Percentiles rank a stretch among this genome's conserved stretches.
Evolutionary conservation across 2,797 vertebrate species (phyloP).

Genomic region (Acridotheres tristis): DNA sequence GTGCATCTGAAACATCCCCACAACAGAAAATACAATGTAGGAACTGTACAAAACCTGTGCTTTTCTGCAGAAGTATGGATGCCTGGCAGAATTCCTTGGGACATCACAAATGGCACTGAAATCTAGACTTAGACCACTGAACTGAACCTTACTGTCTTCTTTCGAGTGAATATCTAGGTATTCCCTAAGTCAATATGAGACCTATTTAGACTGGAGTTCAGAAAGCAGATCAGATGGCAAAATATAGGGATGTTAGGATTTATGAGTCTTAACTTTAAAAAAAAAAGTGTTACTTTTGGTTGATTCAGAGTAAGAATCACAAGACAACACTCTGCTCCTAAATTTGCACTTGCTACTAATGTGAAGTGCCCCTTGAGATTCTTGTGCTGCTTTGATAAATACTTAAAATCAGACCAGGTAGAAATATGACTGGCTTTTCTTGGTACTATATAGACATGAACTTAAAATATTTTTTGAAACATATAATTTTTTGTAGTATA

Average conservation of each 20-base stretch:
- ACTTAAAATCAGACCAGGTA: neutral
- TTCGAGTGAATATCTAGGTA: neutral
- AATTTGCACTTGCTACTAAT: neutral
- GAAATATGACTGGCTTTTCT: neutral
- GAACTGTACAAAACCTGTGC: neutral
- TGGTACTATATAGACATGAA: neutral
- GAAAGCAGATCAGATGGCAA: neutral
- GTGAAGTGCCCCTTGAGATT: neutral
- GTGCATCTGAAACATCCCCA: neutral
- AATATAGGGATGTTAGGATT: neutral
- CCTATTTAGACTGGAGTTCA: neutral
- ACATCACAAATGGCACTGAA: neutral
- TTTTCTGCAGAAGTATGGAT: neutral
- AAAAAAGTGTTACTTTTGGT: neutral
- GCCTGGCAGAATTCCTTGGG: neutral
- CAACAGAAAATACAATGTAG: neutral
- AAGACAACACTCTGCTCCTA: neutral
- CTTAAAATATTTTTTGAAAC: neutral
- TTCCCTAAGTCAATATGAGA: neutral
- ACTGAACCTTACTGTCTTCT: neutral
- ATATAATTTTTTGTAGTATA: neutral
- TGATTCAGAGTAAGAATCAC: neutral
- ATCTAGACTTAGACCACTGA: neutral
- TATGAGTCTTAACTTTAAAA: neutral
- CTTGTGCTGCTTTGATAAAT: neutral